phyloP scores from a whole-genome alignment of 2,113 vertebrate species.

The Catharus bicknelli region DNA sequence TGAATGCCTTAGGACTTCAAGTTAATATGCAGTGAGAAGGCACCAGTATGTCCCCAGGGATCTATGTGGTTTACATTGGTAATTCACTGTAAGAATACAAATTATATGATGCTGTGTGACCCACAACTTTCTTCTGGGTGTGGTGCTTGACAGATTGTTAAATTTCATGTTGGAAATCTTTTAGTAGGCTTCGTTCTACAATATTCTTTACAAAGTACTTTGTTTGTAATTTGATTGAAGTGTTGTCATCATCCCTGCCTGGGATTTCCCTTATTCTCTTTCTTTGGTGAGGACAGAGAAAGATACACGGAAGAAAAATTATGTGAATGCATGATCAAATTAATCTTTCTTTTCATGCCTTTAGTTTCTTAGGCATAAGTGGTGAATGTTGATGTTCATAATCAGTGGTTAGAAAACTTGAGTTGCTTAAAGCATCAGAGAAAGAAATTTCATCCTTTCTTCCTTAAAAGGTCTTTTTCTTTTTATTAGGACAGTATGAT shows the following conservation, averaged over 20 bases:
- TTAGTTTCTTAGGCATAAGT: background rate
- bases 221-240: constrained; percentile 4
- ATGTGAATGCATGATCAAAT: background rate
- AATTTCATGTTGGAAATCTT: constrained; percentile 18
- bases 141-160: constrained; percentile 38
- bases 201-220: background rate
- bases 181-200: constrained; percentile 23
- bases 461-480: background rate
- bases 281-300: background rate
- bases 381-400: background rate
- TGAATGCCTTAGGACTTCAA: constrained; percentile 60
- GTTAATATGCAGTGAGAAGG: constrained; percentile 64
- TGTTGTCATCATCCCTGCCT: background rate
- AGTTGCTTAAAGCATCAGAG: background rate
- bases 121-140: constrained; percentile 30
- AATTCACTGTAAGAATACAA: constrained; percentile 54
- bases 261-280: background rate
- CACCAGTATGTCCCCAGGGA: constrained; percentile 41
- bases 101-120: background rate
- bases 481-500: background rate
- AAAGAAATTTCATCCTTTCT: background rate
- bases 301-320: background rate
- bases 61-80: constrained; percentile 58
- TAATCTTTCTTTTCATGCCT: background rate
- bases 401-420: background rate